Evolutionary conservation across 2,888 invertebrate genomes (phyloP).

Genomic region (Diaperis boleti): DNA sequence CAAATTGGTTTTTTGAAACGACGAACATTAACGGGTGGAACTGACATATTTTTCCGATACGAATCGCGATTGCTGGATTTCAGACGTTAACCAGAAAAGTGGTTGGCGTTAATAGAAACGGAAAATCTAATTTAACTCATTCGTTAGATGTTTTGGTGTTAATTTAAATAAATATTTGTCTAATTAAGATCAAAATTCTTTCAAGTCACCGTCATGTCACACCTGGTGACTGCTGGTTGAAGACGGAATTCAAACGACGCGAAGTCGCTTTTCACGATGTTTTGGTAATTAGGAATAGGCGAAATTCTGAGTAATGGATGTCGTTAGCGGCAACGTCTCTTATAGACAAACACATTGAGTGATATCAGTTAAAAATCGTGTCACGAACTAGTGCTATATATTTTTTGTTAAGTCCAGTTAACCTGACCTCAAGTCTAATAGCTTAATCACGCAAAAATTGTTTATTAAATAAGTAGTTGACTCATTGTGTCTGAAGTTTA

Average conservation of each 20-base stretch:
- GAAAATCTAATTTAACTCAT: constrained; percentile 18
- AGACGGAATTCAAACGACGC: neutral
- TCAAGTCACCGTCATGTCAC: constrained; percentile 19
- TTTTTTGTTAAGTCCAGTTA: too few species aligned
- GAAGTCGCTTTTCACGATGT: constrained; percentile 17
- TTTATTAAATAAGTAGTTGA: too few species aligned
- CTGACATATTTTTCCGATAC: constrained; percentile 21
- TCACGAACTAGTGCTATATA: too few species aligned
- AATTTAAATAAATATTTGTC: constrained; percentile 33
- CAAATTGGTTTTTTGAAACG: constrained; percentile 45
- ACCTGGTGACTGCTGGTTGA: neutral
- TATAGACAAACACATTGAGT: too few species aligned
- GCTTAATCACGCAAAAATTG: too few species aligned
- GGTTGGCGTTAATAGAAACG: constrained; percentile 9
- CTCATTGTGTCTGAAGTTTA: too few species aligned
- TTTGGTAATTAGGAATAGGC: constrained; percentile 19
- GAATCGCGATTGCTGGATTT: neutral
- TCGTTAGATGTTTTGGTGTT: constrained; percentile 16
- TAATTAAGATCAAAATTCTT: constrained; percentile 36
- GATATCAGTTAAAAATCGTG: too few species aligned
- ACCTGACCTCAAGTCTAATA: too few species aligned
- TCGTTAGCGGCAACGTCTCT: too few species aligned
- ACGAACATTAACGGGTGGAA: constrained; percentile 21
- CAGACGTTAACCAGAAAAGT: neutral
- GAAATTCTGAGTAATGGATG: too few species aligned